Evolutionary conservation across 1,140 invertebrate genomes (phyloP).

Genomic region (Drosophila pallidifrons): DNA sequence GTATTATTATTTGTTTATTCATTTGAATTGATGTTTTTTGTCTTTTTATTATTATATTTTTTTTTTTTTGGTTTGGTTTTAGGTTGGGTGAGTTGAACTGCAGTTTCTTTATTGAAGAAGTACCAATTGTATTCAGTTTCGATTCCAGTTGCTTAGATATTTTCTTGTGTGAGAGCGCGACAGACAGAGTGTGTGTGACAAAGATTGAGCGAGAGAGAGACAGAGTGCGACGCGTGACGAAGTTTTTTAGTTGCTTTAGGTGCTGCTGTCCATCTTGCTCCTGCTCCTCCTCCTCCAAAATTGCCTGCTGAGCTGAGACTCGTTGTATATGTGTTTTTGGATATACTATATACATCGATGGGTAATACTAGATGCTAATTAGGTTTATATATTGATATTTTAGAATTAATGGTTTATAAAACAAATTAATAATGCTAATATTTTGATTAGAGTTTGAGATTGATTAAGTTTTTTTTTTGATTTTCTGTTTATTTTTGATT

Average conservation of each 20-base stretch:
- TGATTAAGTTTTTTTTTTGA: not conserved
- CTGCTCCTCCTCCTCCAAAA: constrained; percentile 50
- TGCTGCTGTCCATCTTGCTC: constrained; percentile 49
- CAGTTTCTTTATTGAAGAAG: constrained; percentile 37
- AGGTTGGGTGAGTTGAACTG: constrained; percentile 32
- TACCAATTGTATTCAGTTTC: constrained; percentile 46
- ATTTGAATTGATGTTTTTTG: constrained; percentile 17
- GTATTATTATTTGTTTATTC: constrained; percentile 23
- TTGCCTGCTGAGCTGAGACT: constrained; percentile 40
- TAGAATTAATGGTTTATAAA: constrained; percentile 43
- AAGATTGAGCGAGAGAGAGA: not conserved
- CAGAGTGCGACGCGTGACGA: constrained; percentile 48
- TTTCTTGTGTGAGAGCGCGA: constrained; percentile 32
- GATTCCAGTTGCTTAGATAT: constrained; percentile 34
- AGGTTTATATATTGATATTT: constrained; percentile 45
- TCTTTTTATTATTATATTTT: constrained; percentile 17
- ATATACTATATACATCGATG: constrained; percentile 32
- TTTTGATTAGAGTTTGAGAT: constrained; percentile 5
- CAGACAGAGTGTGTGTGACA: constrained; percentile 4
- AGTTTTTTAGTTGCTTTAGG: constrained; percentile 20
- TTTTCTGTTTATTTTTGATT: constrained; percentile 2
- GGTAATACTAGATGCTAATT: constrained; percentile 43
- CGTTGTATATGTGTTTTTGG: constrained; percentile 9
- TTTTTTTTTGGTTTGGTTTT: constrained; percentile 33
- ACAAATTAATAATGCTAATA: constrained; percentile 28